Evolutionary conservation across 2,797 vertebrate genomes (phyloP), one percentile per base, ranked within the genome.

Genomic region (Mormyrus hasselquistii): DNA sequence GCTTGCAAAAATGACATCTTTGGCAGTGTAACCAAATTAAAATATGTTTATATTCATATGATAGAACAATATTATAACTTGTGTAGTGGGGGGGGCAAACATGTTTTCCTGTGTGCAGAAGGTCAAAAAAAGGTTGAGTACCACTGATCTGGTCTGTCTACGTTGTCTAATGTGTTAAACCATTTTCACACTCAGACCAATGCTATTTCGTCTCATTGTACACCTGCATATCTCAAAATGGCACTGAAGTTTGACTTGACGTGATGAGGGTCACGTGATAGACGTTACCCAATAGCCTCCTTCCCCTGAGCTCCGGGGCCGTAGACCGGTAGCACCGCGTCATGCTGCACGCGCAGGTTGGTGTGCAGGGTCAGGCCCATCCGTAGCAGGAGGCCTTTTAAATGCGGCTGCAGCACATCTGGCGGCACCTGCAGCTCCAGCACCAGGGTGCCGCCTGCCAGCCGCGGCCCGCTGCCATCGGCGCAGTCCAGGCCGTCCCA

Each of bases 401-500:
- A 95, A 89, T 97, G 96, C 93, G 90, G 91, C 2, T 97, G 95
- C 69, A 99, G 95, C 92, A 97, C 96, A 0, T 95, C 89, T 0
- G 98, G 98, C 8, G 97, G 97, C 93, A 98, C 94, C 69, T 96
- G 94, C 16, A 99, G 97, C 92, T 98, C 97, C 0, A 99, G 94
- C 22, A 99, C 92, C 41, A 99, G 94, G 0, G 95, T 96, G 9
- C 97, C 98, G 0, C 94, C 93, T 0, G 95, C 96, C 92, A 97
- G 89, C 89, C 95, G 94, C 89, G 97, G 90, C 0, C 97, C 95
- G 16, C 90, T 93, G 90, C 96, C 94, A 0, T 50, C 52, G 0
- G 96, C 96, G 14, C 98, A 99, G 93, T 99, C 98, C 92, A 98
- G 94, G 25, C 98, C 98, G 0, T 99, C 98, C 98, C 98, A 99